Evolutionary conservation across 2,113 vertebrate species (phyloP), one percentile per base, ranked within the genome.

Genomic region (Kryptolebias marmoratus): DNA sequence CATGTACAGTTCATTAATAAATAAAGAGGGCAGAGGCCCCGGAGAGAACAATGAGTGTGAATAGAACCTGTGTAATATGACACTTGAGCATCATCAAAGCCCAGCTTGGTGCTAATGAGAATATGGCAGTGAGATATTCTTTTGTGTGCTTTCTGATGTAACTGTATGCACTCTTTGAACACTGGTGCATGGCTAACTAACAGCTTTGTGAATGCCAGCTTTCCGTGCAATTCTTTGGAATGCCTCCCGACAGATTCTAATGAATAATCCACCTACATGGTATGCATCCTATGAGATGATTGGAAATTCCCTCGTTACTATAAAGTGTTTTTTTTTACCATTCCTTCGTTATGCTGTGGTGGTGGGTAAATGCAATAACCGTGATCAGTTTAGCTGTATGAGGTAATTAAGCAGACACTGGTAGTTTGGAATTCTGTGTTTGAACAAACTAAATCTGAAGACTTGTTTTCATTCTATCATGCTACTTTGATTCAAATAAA

Each of bases 91-190:
- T 69, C 73, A 82, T 84, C 75, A 86, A 77, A 63, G 36, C 75
- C 67, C 77, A 60, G 69, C 74, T 56, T 81, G 76, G 30, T 71
- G 77, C 75, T 83, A 89, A 87, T 89, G 75, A 88, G 75, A 56
- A 58, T 52, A 55, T 28, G 62, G 71, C 75, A 72, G 63, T 59
- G 71, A 83, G 45, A 42, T 62, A 30, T 65, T 82, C 70, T 71
- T 81, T 71, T 79, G 71, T 79, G 67, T 80, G 68, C 58, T 63
- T 66, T 81, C 31, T 86, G 82, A 74, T 85, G 72, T 56, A 74
- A 57, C 63, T 55, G 68, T 49, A n/a, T 32, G 69, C 48, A 13
- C 71, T 77, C 70, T 81, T 68, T 75, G 75, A 81, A 85, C 60
- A 69, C 0, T 64, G 80, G 78, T 18, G 70, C 71, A 45, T 85